A percentile compares a stretch with the other conserved stretches of the same genome.
Evolutionary conservation across 1,140 invertebrate species (phyloP).

Genomic region (Druon quercuslanigerum): DNA sequence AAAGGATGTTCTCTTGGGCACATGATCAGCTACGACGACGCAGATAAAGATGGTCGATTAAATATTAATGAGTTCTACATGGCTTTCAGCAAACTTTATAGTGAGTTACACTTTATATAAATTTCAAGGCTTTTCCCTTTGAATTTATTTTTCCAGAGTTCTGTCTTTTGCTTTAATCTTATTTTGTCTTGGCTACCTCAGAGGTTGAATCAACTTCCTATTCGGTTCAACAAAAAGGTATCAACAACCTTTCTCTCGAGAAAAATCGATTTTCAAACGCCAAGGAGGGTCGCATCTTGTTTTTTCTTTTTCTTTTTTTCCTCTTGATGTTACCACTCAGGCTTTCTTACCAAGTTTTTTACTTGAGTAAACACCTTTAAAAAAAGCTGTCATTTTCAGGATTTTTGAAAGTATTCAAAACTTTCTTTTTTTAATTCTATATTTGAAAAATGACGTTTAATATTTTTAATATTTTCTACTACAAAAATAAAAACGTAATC

Average conservation of each 20-base stretch:
- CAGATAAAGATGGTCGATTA: conserved; percentile 80
- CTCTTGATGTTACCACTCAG: neutral
- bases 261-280: neutral
- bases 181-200: neutral
- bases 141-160: conserved; percentile 1
- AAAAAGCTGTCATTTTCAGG: too few species aligned
- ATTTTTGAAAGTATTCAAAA: too few species aligned
- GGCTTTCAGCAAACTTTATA: conserved; percentile 86
- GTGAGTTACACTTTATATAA: conserved; percentile 73
- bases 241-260: too few species aligned
- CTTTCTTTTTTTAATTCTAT: too few species aligned
- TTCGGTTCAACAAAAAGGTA: neutral
- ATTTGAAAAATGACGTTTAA: too few species aligned
- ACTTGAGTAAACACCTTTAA: neutral
- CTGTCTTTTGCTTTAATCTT: neutral
- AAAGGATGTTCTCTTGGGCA: conserved; percentile 82
- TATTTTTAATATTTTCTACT: too few species aligned
- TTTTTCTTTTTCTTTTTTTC: neutral
- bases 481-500: too few species aligned
- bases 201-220: neutral
- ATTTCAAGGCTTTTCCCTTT: neutral
- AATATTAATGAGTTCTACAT: conserved; percentile 86
- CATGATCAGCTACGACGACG: conserved; percentile 84
- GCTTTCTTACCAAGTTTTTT: neutral
- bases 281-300: neutral